Conservation (phyloP, 2,113 vertebrate species). For the Melozone crissalis region DNA sequence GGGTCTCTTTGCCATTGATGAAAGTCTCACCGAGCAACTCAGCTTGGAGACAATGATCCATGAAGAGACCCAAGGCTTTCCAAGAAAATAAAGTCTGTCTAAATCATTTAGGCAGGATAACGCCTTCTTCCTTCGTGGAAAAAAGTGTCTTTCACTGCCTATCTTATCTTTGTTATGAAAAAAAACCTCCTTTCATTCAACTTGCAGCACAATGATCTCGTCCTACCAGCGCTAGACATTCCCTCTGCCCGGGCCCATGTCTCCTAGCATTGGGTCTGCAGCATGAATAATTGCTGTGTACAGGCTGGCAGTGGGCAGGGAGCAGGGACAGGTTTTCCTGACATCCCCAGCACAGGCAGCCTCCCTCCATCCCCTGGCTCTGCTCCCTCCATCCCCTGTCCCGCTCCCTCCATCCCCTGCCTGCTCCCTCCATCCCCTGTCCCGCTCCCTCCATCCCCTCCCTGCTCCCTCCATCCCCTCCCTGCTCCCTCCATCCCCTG, state of each 20-base stretch:
- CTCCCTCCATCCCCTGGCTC: background rate
- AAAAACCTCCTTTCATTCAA: slow-evolving; percentile 7
- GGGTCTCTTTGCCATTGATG: background rate
- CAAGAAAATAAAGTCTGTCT: slow-evolving; percentile 53
- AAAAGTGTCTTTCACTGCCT: slow-evolving; percentile 20
- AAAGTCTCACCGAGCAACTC: slow-evolving; percentile 13
- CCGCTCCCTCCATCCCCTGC: too few species aligned
- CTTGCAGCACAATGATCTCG: slow-evolving; percentile 21
- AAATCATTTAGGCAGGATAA: slow-evolving; percentile 40
- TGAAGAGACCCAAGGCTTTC: slow-evolving; percentile 1
- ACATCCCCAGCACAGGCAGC: background rate
- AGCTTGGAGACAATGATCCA: background rate
- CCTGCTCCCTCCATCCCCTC: too few species aligned
- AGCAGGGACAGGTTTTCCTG: slow-evolving; percentile 7
- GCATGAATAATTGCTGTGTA: slow-evolving; percentile 38
- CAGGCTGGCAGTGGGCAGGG: slow-evolving; percentile 8
- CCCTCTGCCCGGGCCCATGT: slow-evolving; percentile 9
- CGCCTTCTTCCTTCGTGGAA: background rate
- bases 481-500: too few species aligned
- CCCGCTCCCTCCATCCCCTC: too few species aligned
- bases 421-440: too few species aligned
- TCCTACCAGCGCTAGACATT: slow-evolving; percentile 37
- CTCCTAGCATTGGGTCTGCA: slow-evolving; percentile 40
- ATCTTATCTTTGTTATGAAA: slow-evolving; percentile 31
- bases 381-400: too few species aligned